Evolutionary conservation across 2,888 invertebrate genomes (phyloP).

Genomic region (Leptothorax acervorum): DNA sequence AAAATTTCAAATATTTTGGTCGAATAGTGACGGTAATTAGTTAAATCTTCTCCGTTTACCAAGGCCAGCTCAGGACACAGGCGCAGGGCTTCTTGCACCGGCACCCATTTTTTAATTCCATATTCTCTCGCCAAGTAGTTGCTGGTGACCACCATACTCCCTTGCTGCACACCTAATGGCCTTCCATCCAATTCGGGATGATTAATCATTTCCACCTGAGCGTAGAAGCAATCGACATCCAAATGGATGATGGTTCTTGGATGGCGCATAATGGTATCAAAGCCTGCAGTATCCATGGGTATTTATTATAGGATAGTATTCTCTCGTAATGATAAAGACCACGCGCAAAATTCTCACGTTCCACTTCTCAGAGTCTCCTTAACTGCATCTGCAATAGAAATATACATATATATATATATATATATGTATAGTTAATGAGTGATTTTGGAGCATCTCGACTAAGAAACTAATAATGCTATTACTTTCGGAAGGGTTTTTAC

Average conservation of each 20-base stretch:
- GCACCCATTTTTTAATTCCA: constrained; percentile 93
- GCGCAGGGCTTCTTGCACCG: constrained; percentile 90
- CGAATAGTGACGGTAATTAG: constrained; percentile 92
- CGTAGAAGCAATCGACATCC: constrained; percentile 94
- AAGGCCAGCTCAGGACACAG: constrained; percentile 91
- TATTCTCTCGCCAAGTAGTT: constrained; percentile 93
- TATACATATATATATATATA: neutral
- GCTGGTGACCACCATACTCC: constrained; percentile 93
- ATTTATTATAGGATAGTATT: constrained; percentile 51
- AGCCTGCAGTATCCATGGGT: constrained; percentile 82
- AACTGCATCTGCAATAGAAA: constrained; percentile 18
- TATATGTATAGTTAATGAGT: neutral
- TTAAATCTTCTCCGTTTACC: constrained; percentile 94
- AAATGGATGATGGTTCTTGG: constrained; percentile 91
- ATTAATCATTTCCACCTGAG: constrained; percentile 93
- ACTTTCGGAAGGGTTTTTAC: neutral
- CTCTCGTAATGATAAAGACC: neutral
- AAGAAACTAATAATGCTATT: neutral
- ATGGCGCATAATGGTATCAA: constrained; percentile 85
- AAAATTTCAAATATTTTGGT: constrained; percentile 91
- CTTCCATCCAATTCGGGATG: constrained; percentile 89
- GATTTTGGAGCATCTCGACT: neutral
- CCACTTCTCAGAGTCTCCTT: neutral
- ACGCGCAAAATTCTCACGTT: neutral
- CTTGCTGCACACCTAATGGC: constrained; percentile 94